Base-by-base conservation (phyloP, 1,140 invertebrate species). In the Oreohelix idahoensis region DNA sequence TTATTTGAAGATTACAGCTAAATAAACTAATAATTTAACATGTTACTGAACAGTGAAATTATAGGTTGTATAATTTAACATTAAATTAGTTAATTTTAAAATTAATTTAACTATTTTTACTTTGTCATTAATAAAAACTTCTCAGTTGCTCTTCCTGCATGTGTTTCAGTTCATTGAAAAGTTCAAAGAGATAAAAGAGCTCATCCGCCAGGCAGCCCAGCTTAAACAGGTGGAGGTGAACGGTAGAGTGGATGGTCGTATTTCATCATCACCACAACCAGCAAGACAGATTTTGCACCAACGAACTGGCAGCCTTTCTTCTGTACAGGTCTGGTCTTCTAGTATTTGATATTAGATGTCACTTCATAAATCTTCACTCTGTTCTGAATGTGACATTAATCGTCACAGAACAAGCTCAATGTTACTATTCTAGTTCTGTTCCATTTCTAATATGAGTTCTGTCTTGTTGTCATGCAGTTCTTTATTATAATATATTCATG, bases 111-210 rank as follows among this genome's bases (percentile, higher is more conserved):
- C 42, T 15, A 45, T 45, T 45, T 15, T 45, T 5, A 45, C 26
- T 58, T 58, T 58, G 23, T 58, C 23, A 58, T 23, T 58, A 58
- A 58, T 58, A 4, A 58, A 11, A 23, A 58, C 53, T 23, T 58
- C 17, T 23, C 4, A n/a, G 2, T 10, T 58, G 10, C 1, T 58
- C 53, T 20, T 11, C 20, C 15, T 58, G 5, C 23, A 5, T 79
- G 29, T 45, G 10, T 89, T 90, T 58, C 93, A 98, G 97, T 99
- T 99, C 93, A 98, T 99, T 88, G 98, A 99, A 92, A 99, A 99
- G 92, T 99, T 99, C 93, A 97, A 98, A 94, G 98, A 99, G 93
- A 97, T 99, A 29, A 99, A 99, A 93, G 97, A 99, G 83, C 71
- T 92, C 93, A 97, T 97, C 11, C 87, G 93, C 23, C 89, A 89